Conservation (phyloP, 2,888 invertebrate genomes). For the Stomorhina lunata region DNA sequence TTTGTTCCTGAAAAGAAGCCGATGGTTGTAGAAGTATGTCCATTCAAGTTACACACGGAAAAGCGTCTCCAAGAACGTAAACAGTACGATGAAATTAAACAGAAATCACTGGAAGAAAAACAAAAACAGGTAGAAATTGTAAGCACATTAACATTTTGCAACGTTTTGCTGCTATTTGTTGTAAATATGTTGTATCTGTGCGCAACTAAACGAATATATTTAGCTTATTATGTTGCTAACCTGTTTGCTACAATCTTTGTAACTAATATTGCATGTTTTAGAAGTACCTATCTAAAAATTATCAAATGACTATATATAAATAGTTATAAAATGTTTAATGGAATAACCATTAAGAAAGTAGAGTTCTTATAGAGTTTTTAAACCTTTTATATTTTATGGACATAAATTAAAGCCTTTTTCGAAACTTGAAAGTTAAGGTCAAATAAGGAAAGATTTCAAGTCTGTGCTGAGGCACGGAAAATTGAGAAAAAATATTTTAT, state of each 20-base stretch:
- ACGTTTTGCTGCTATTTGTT: conserved; percentile 10
- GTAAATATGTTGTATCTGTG: conserved; percentile 17
- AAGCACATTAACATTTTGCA: conserved; percentile 38
- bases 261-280: too few species aligned
- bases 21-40: conserved; percentile 68
- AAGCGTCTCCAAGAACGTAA: conserved; percentile 75
- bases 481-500: too few species aligned
- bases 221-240: not conserved
- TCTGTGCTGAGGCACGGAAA: too few species aligned
- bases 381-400: too few species aligned
- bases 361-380: too few species aligned
- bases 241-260: not conserved
- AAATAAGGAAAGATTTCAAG: too few species aligned
- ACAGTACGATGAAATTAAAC: conserved; percentile 72
- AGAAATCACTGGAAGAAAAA: conserved; percentile 70
- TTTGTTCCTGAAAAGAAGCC: conserved; percentile 70
- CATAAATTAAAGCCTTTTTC: too few species aligned
- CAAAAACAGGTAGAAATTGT: conserved; percentile 75
- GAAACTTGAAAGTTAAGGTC: too few species aligned
- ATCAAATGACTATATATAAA: too few species aligned
- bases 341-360: too few species aligned
- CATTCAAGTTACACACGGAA: conserved; percentile 75
- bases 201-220: not conserved
- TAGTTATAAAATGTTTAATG: too few species aligned
- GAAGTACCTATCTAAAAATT: too few species aligned